Base-by-base conservation (phyloP, 2,888 invertebrate species). In the Scaptomyza reducta region DNA sequence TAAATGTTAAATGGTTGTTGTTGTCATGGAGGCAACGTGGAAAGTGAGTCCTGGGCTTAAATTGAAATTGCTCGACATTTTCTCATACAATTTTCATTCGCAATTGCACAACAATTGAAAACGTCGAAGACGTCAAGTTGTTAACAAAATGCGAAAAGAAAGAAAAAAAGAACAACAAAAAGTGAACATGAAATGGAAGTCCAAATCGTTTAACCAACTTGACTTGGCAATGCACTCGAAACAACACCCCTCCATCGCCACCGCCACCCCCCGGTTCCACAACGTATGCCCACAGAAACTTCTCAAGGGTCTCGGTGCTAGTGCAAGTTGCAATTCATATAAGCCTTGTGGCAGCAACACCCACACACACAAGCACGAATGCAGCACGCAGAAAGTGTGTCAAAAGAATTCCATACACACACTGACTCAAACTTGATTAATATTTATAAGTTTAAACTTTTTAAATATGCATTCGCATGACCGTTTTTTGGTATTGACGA, bases 81-180 rank as follows among this genome's bases (percentile, higher is more conserved):
- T 47, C 18, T 38, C 44, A 61, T 62, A 54, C 35, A 63, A 69
- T 60, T 56, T 46, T 46, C 61, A 73, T 58, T 65, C 51, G 44
- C 56, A 64, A 69, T 65, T 61, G 57, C 60, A 38, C 33, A 59
- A 62, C 59, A 72, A 62, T 66, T 40, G 56, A 27, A 27, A 44
- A 55, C 51, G 57, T 46, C 53, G 35, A n/a, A 14, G 14, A 41
- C 44, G 53, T 45, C 41, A 55, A 55, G 55, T 53, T 49, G 55
- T 62, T 57, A 41, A 40, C 10, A 45, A 56, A 70, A 60, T 70
- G 38, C 45, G 4, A 47, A 31, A 47, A 9, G 3, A 22, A 5
- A 11, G 0, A 35, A 6, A n/a, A 35, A 35, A 35, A 14, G 7
- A 14, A 35, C 0, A 6, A 2, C 5, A n/a, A n/a, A 55, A n/a